phyloP scores from a whole-genome alignment of 2,113 vertebrate species.

The Hippocampus barbouri region DNA sequence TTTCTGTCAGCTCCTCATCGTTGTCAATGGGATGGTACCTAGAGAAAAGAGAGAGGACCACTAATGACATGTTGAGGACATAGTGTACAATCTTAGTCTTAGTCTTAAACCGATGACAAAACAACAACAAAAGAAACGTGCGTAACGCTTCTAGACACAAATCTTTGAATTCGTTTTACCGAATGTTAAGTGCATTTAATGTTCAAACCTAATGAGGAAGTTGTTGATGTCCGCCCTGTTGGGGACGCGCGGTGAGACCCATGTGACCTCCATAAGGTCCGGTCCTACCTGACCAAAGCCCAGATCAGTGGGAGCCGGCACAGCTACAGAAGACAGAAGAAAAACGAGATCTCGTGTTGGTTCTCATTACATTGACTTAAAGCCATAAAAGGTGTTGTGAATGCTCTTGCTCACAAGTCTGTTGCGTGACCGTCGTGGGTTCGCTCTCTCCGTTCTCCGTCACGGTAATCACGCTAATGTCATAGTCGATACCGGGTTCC shows the following conservation, averaged over 20 bases:
- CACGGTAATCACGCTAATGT: constrained; percentile 92
- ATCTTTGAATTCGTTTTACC: background rate
- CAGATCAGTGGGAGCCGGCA: constrained; percentile 86
- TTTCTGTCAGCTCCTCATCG: constrained; percentile 82
- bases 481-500: constrained; percentile 96
- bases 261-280: constrained; percentile 82
- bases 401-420: constrained; percentile 84
- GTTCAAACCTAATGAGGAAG: constrained; percentile 78
- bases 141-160: background rate
- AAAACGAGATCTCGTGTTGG: background rate
- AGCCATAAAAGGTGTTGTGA: background rate
- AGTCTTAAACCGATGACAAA: too few relatives aligned
- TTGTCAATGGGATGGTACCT: constrained; percentile 88
- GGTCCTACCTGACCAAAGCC: constrained; percentile 81
- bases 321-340: constrained; percentile 66
- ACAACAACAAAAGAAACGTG: too few relatives aligned
- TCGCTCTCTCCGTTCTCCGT: constrained; percentile 91
- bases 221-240: constrained; percentile 75
- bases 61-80: background rate
- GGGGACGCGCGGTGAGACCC: constrained; percentile 79
- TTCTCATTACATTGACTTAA: background rate
- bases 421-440: constrained; percentile 88
- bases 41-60: background rate
- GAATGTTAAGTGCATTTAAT: background rate
- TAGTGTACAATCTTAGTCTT: too few relatives aligned